A percentile compares a stretch with the other conserved stretches of the same genome.
Conservation (phyloP, 1,140 invertebrate species). For the Temnothorax longispinosus region DNA sequence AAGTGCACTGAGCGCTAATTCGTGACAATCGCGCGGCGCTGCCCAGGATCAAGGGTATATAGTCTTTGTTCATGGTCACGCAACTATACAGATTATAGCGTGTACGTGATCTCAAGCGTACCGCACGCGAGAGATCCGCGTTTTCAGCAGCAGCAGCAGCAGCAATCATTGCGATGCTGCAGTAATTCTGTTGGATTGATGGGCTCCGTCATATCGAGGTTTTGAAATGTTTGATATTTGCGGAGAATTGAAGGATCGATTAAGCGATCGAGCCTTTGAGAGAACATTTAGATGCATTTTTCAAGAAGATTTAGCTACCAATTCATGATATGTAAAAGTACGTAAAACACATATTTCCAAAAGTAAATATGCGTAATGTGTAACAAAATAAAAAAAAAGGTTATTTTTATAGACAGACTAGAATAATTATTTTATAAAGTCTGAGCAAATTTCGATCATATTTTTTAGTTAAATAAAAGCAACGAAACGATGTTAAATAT, state of each 20-base stretch:
- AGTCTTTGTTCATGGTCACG: conserved; percentile 49
- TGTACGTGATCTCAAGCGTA: conserved; percentile 12
- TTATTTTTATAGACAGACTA: not conserved
- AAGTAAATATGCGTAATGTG: not conserved
- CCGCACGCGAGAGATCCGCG: not conserved
- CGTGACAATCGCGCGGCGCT: conserved; percentile 52
- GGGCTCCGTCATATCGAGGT: not conserved
- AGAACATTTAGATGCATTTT: not conserved
- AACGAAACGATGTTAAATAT: not conserved
- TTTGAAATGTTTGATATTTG: conserved; percentile 17
- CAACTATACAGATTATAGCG: conserved; percentile 37
- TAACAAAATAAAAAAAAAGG: not conserved
- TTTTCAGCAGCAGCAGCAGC: conserved; percentile 1
- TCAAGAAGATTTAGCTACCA: not conserved
- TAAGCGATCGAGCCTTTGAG: not conserved
- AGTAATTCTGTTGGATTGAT: not conserved
- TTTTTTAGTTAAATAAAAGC: not conserved
- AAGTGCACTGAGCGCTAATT: conserved; percentile 31
- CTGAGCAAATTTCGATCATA: not conserved
- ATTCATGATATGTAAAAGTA: not conserved
- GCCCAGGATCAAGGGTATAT: conserved; percentile 47
- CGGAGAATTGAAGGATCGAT: not conserved
- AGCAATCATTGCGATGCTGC: not conserved
- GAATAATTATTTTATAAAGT: not conserved
- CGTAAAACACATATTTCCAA: not conserved